Evolutionary conservation across 2,797 vertebrate species (phyloP), one percentile per base, ranked within the genome.

Genomic region (Gephyroberyx darwinii): DNA sequence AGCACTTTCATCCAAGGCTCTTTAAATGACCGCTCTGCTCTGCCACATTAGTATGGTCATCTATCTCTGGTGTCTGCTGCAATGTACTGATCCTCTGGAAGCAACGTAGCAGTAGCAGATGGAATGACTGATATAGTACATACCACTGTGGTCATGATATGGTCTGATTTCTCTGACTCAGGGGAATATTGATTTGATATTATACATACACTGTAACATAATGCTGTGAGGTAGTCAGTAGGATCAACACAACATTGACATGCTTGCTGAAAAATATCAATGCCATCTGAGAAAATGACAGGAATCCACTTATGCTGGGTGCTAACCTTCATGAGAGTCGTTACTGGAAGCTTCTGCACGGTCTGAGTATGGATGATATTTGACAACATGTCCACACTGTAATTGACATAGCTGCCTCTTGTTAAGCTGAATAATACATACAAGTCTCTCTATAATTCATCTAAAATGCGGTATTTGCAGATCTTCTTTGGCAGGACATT

Each of bases 401-500:
- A 80, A 85, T 63, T 88, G 80, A 85, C 86, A 86, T 78, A 48
- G 60, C 75, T 74, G 82, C 87, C 45, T 54, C 75, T 80, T 86
- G 80, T 90, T 86, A 50, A 45, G 67, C 69, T 90, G 78, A 90
- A 90, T 88, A 83, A 76, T 86, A 76, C 45, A 88, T 90, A 69
- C 26, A 26, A 26, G 26, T 41, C 13, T 63, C 4, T 9, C 52
- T 26, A 90, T 89, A 88, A 90, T 89, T 91, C 60, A 91, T 84
- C 52, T 54, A 7, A 82, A 85, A 84, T 74, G 77, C 71, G 59
- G 69, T 68, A 80, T 90, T 87, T 83, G 69, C 63, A 45, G 50
- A 19, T 66, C 60, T 12, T 62, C 65, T 71, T 65, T 8, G 37
- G 37, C 37, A 12, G 37, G 8, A 9, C 2, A 8, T 8, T 66